These are phyloP conservation scores for Epinephelus malabaricus DNA, from an alignment of 2,797 vertebrate genomes.

Conservation along the genomic window DNA sequence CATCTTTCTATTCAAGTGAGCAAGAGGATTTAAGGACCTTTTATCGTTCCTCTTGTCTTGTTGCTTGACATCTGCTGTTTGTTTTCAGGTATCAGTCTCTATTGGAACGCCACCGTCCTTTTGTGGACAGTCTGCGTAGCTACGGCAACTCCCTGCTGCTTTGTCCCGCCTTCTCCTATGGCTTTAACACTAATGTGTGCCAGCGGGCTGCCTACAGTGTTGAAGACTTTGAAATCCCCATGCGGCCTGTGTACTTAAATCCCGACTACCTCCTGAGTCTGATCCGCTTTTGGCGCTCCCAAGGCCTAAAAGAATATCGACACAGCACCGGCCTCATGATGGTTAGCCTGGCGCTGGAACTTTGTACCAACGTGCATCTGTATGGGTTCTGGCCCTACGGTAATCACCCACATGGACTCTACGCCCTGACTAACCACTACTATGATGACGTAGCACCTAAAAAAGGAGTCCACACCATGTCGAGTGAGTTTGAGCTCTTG, in stretches of 20 bases:
- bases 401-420: slow-evolving; percentile 79
- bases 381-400: slow-evolving; percentile 97
- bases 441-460: slow-evolving; percentile 86
- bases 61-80: slow-evolving; percentile 15
- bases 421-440: slow-evolving; percentile 91
- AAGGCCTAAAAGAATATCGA: slow-evolving; percentile 86
- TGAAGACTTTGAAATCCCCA: slow-evolving; percentile 85
- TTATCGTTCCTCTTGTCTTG: neutral
- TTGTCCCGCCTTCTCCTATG: slow-evolving; percentile 92
- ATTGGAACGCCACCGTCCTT: slow-evolving; percentile 85
- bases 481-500: slow-evolving; percentile 90
- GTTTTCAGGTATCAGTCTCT: slow-evolving; percentile 88
- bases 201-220: slow-evolving; percentile 89
- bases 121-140: slow-evolving; percentile 85
- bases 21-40: slow-evolving; percentile 3
- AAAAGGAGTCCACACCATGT: slow-evolving; percentile 91
- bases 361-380: slow-evolving; percentile 89
- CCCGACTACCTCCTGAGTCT: slow-evolving; percentile 90
- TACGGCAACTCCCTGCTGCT: slow-evolving; percentile 86
- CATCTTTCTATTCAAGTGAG: slow-evolving; percentile 92
- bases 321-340: slow-evolving; percentile 93
- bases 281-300: slow-evolving; percentile 89
- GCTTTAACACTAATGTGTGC: slow-evolving; percentile 88
- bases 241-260: slow-evolving; percentile 89
- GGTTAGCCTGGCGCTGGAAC: slow-evolving; percentile 58